Conservation (phyloP, 1,140 invertebrate species). For the Camponotus pennsylvanicus region DNA sequence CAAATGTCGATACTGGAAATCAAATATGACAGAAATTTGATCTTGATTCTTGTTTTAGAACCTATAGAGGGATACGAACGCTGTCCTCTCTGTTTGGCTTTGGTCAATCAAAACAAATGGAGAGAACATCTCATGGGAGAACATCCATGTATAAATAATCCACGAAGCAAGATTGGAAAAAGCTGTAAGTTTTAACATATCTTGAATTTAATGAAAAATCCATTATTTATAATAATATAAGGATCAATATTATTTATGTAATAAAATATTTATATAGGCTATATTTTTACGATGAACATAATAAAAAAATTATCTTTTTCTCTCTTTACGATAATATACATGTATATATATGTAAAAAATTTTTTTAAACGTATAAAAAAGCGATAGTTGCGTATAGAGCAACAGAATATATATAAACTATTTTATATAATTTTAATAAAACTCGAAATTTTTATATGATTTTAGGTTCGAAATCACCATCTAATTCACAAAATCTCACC, state of each 20-base stretch:
- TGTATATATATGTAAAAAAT: neutral
- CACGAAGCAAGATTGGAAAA: constrained; percentile 83
- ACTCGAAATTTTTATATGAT: constrained; percentile 22
- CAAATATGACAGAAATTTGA: neutral
- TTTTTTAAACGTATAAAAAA: neutral
- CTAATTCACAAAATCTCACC: constrained; percentile 81
- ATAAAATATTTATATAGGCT: too few species aligned
- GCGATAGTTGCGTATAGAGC: neutral
- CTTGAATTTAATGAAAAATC: neutral
- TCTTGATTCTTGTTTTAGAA: constrained; percentile 80
- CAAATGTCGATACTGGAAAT: neutral
- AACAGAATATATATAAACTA: neutral
- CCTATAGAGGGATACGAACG: constrained; percentile 87
- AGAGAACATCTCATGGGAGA: constrained; percentile 89
- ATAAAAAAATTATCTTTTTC: too few species aligned
- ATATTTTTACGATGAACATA: too few species aligned
- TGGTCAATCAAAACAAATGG: constrained; percentile 87
- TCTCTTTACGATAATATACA: too few species aligned
- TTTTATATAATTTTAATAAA: neutral
- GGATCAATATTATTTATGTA: too few species aligned
- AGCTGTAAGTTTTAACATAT: constrained; percentile 77
- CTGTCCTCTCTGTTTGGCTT: constrained; percentile 91
- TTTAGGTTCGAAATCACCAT: constrained; percentile 83
- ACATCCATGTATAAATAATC: constrained; percentile 87
- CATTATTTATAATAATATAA: neutral